Evolutionary conservation across 2,888 invertebrate species (phyloP).

Genomic region (Melanostoma mellinum): DNA sequence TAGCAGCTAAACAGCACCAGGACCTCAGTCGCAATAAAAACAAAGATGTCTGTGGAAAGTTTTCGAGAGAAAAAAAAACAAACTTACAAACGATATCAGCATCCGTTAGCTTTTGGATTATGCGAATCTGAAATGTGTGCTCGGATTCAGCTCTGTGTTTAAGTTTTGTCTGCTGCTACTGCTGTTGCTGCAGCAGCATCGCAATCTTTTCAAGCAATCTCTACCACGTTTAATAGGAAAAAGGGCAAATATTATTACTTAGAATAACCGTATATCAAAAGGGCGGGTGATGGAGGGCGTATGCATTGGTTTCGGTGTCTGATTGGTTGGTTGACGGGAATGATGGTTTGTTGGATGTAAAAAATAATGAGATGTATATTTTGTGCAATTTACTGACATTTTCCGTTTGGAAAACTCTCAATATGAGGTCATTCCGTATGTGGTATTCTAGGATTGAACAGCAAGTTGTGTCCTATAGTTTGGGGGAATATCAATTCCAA

Average conservation of each 20-base stretch:
- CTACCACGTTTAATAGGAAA: slow-evolving; percentile 14
- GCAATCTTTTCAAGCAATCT: slow-evolving; percentile 39
- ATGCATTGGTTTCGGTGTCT: slow-evolving; percentile 2
- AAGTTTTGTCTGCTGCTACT: slow-evolving; percentile 11
- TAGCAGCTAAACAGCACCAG: slow-evolving; percentile 22
- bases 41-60: slow-evolving; percentile 51
- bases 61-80: slow-evolving; percentile 1
- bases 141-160: slow-evolving; percentile 4
- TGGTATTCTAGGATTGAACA: slow-evolving; percentile 33
- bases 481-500: slow-evolving; percentile 48
- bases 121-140: slow-evolving; percentile 46
- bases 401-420: slow-evolving; percentile 26
- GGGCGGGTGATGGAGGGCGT: slow-evolving; percentile 12
- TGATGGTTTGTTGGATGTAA: slow-evolving; percentile 49
- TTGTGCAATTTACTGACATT: slow-evolving; percentile 58
- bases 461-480: slow-evolving; percentile 52
- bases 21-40: slow-evolving; percentile 43
- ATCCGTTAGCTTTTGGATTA: slow-evolving; percentile 54
- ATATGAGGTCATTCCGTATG: slow-evolving; percentile 43
- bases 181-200: slow-evolving; percentile 41
- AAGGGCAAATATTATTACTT: slow-evolving; percentile 68
- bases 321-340: slow-evolving; percentile 1
- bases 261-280: slow-evolving; percentile 64
- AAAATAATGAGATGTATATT: slow-evolving; percentile 71
- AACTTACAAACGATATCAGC: slow-evolving; percentile 25